These are phyloP conservation scores for Xestoiulus laeticollis DNA, from an alignment of 2,888 invertebrate species.

Conservation along the genomic window DNA sequence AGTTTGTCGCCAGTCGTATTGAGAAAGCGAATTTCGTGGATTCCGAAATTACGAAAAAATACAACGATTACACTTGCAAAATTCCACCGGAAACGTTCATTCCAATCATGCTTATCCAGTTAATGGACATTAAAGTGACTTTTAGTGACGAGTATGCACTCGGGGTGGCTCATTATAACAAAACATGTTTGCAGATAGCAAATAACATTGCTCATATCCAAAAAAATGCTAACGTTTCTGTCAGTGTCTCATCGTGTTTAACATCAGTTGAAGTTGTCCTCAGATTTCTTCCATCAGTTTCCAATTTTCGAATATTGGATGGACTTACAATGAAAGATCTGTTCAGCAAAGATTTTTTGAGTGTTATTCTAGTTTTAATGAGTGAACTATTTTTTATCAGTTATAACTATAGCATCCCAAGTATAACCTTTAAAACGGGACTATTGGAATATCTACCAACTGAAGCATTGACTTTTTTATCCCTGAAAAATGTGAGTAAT, in stretches of 20 bases:
- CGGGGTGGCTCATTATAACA: not conserved
- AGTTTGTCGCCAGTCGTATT: not conserved
- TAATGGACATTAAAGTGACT: not conserved
- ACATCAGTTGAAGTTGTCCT: not conserved
- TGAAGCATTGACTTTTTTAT: not conserved
- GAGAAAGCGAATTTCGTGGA: not conserved
- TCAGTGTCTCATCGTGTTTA: not conserved
- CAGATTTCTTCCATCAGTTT: not conserved
- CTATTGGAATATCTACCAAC: not conserved
- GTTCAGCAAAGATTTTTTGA: slow-evolving; percentile 42
- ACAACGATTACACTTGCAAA: not conserved
- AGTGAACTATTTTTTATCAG: not conserved
- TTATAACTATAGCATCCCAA: not conserved
- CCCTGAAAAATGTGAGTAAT: not conserved
- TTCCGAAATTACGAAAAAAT: not conserved
- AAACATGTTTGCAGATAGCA: not conserved
- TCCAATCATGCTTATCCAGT: slow-evolving; percentile 34
- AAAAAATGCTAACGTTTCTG: not conserved
- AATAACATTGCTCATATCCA: not conserved
- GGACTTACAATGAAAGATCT: slow-evolving; percentile 35
- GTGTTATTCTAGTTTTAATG: not conserved
- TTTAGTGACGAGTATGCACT: not conserved
- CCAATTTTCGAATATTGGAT: not conserved
- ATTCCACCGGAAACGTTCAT: not conserved
- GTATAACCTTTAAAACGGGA: not conserved